Conservation (phyloP, 1,140 invertebrate species). For the Bombus huntii region DNA sequence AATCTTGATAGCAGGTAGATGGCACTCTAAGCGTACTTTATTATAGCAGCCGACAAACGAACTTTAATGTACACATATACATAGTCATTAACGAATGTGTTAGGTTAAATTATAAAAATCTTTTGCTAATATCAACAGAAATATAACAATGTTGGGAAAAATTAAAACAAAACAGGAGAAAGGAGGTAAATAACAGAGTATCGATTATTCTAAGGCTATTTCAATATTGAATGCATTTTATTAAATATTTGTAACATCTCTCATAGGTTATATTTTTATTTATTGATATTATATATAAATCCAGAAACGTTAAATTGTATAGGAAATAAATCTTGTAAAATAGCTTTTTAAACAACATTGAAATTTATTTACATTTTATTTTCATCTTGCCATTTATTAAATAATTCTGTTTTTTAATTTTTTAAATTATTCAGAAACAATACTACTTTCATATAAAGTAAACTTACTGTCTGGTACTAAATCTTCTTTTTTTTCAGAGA, state of each 20-base stretch:
- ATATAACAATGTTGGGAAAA: conserved; percentile 71
- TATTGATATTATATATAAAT: background rate
- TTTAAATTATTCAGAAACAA: conserved; percentile 2
- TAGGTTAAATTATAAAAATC: conserved; percentile 57
- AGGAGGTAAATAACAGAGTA: conserved; percentile 67
- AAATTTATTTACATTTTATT: background rate
- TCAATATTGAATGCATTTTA: background rate
- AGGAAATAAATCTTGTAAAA: background rate
- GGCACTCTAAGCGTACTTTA: background rate
- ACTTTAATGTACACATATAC: background rate
- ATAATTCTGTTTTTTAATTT: background rate
- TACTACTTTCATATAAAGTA: conserved; percentile 2
- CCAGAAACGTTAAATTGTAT: background rate
- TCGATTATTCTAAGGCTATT: background rate
- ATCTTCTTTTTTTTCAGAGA: conserved; percentile 79
- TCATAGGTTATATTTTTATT: conserved; percentile 58
- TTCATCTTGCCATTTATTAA: background rate
- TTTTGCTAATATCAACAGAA: conserved; percentile 18
- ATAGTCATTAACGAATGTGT: conserved; percentile 31
- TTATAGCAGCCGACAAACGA: conserved; percentile 13
- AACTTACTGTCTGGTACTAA: background rate
- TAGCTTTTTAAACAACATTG: background rate
- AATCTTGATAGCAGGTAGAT: background rate
- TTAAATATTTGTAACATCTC: background rate
- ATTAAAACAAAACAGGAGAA: conserved; percentile 75